Conservation (phyloP, 1,140 invertebrate genomes). For the silkworm (Bombyx mori) region ASM3026992v2 NC_085122.1:11626001-11626500, state of each 20-base stretch:
- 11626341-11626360: background rate
- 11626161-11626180: conserved; percentile 97
- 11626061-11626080: no score
- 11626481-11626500: no score
- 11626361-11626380: no score
- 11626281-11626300: conserved; percentile 92
- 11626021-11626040: no score
- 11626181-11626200: conserved; percentile 97
- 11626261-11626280: conserved; percentile 98
- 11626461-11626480: no score
- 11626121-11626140: conserved; percentile 76
- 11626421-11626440: no score
- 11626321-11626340: conserved; percentile 69
- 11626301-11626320: conserved; percentile 95
- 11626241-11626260: conserved; percentile 79
- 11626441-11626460: no score
- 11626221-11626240: conserved; percentile 83
- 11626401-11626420: no score
- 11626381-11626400: no score
- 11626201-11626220: conserved; percentile 98
- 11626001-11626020: no score
- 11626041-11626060: no score
- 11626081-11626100: no score
- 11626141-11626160: conserved; percentile 95
- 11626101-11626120: background rate